A percentile compares a stretch with the other conserved stretches of the same genome.
These are phyloP conservation scores for Odontophorus gujanensis DNA, from an alignment of 2,113 vertebrate genomes.

Conservation along the genomic window DNA sequence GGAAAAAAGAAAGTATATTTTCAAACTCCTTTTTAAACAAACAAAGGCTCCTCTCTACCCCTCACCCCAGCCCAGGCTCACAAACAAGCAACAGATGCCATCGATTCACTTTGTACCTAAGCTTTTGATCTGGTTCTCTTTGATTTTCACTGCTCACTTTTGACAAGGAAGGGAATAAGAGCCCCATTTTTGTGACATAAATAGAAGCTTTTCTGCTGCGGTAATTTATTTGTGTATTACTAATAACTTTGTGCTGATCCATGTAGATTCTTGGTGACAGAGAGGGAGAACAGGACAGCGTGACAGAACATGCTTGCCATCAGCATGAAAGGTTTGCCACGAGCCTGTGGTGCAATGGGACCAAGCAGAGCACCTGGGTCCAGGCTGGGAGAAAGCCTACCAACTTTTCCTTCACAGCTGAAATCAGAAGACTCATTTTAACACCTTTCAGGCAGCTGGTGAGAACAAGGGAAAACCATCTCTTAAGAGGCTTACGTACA, in stretches of 20 bases:
- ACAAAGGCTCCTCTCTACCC: slow-evolving; percentile 1
- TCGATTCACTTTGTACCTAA: slow-evolving; percentile 43
- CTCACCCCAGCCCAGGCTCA: not conserved
- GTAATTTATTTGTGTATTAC: slow-evolving; percentile 35
- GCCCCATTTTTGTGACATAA: slow-evolving; percentile 44
- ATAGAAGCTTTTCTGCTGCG: slow-evolving; percentile 21
- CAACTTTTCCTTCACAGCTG: not conserved
- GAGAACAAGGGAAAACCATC: not conserved
- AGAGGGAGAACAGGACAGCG: not conserved
- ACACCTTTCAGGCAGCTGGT: not conserved
- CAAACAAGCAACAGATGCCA: slow-evolving; percentile 37
- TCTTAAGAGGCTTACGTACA: not conserved
- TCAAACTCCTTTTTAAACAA: not conserved
- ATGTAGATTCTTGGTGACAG: not conserved
- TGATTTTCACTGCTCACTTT: slow-evolving; percentile 30
- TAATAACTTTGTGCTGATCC: slow-evolving; percentile 50
- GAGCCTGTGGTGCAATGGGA: not conserved
- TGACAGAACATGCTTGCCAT: not conserved
- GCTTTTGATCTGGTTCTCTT: slow-evolving; percentile 41
- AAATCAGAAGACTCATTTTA: not conserved
- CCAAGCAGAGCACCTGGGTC: not conserved
- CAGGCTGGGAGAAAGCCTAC: not conserved
- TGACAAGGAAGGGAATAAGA: slow-evolving; percentile 54
- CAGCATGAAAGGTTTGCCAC: not conserved
- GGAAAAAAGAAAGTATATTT: not conserved